Base-by-base conservation (phyloP, 92 coral and sea anemone species). In the Porites cylindrica region DNA sequence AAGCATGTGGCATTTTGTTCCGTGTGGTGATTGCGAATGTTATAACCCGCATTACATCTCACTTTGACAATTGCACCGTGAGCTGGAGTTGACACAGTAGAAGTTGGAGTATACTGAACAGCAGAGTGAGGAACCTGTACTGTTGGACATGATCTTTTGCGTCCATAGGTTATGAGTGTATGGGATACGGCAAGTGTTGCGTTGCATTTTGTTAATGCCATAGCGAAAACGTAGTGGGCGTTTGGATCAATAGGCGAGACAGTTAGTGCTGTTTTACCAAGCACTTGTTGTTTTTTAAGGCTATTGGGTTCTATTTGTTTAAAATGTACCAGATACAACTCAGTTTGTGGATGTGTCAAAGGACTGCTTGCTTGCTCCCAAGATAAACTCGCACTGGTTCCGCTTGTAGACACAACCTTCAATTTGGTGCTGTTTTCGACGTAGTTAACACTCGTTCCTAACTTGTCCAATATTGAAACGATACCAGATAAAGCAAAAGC, bases 121-220 rank as follows among this genome's bases (percentile, higher is more conserved):
- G 51, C 56, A 52, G 83, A 52, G 52, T 85, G 24, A 7, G 24
- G 83, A 3, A 65, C 77, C 0, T 67, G 50, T 24, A 19, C 82
- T 21, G 89, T 52, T 9, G 70, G 38, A 13, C 89, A 85, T 23
- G 69, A 18, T 74, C 77, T 76, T 67, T 77, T 1, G 26, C 58
- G 66, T 14, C 89, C 89, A 77, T 66, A 77, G 13, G 73, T 66
- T 9, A 58, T 77, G 18, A 85, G 24, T 18, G 83, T 76, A 47
- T 65, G 19, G 23, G 89, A 85, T 3, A 71, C 32, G 6, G 89
- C 89, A n/a, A 85, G 66, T n/a, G 72, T 85, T 21, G 76, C 89
- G 10, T 78, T 76, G 24, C 89, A 85, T 47, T 76, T 38, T 24
- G 32, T 16, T 21, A 85, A 65, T 17, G 80, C 72, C 2, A 85